These are phyloP conservation scores for Azorinus chamasolen DNA, from an alignment of 2,888 invertebrate genomes.

Conservation along the genomic window DNA sequence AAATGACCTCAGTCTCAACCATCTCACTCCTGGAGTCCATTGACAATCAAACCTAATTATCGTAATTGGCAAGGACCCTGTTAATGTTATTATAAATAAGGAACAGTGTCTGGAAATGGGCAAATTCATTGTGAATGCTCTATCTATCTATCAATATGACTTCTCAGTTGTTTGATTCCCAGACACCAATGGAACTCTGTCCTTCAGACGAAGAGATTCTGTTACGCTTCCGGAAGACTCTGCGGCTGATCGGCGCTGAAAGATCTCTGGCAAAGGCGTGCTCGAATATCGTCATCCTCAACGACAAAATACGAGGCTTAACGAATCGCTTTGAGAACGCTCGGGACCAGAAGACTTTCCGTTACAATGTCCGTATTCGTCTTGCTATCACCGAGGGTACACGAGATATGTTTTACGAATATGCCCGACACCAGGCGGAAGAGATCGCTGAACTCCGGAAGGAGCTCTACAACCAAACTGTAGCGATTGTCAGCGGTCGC, in stretches of 20 bases:
- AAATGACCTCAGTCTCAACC: no score
- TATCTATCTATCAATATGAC: no score
- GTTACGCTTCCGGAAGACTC: no score
- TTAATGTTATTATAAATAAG: no score
- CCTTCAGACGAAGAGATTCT: no score
- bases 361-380: conserved; percentile 53
- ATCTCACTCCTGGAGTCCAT: no score
- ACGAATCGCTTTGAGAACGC: conserved; percentile 48
- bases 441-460: conserved; percentile 56
- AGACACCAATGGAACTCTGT: no score
- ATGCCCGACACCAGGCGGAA: conserved; percentile 55
- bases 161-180: no score
- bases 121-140: no score
- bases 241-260: conserved; percentile 29
- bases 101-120: no score
- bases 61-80: no score
- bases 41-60: no score
- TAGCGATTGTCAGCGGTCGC: conserved; percentile 37
- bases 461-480: conserved; percentile 55
- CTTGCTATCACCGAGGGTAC: conserved; percentile 55
- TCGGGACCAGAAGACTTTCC: conserved; percentile 45
- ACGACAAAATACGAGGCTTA: conserved; percentile 55
- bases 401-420: conserved; percentile 61
- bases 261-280: conserved; percentile 45
- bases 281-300: conserved; percentile 50